phyloP scores from a whole-genome alignment of 2,888 invertebrate genomes.

The Palloptera scutellata region DNA sequence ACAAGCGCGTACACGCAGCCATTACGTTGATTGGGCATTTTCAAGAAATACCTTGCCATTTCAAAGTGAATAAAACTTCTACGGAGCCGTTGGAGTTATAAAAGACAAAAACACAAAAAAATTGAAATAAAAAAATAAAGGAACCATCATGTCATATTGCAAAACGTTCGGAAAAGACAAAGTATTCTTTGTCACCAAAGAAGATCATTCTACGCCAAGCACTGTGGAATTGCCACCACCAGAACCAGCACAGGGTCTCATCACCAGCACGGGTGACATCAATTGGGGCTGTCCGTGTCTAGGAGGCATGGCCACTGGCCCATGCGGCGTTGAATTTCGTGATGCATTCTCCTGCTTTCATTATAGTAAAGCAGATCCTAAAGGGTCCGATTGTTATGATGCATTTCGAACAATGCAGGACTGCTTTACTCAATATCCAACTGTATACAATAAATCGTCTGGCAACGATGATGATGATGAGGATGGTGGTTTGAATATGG shows the following conservation, averaged over 20 bases:
- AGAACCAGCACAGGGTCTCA: slow-evolving; percentile 80
- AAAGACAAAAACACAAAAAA: too few relatives aligned
- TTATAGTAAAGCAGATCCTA: slow-evolving; percentile 86
- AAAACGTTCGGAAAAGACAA: slow-evolving; percentile 76
- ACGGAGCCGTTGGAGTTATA: slow-evolving; percentile 43
- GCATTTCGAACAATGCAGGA: slow-evolving; percentile 89
- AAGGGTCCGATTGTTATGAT: slow-evolving; percentile 92
- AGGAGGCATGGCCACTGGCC: slow-evolving; percentile 97
- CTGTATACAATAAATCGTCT: slow-evolving; percentile 80
- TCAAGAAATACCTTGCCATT: slow-evolving; percentile 67
- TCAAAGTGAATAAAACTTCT: slow-evolving; percentile 67
- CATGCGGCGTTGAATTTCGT: slow-evolving; percentile 91
- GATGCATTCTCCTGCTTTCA: slow-evolving; percentile 96
- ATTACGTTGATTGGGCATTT: slow-evolving; percentile 67
- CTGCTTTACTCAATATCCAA: slow-evolving; percentile 88
- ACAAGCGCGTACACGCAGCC: slow-evolving; percentile 69
- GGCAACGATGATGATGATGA: slow-evolving; percentile 69
- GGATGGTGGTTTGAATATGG: slow-evolving; percentile 48
- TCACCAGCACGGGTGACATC: slow-evolving; percentile 85
- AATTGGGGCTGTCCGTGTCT: slow-evolving; percentile 98
- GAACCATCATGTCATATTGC: slow-evolving; percentile 56
- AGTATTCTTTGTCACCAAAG: slow-evolving; percentile 82
- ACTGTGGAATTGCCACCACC: slow-evolving; percentile 74
- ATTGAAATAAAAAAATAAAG: slow-evolving; percentile 6
- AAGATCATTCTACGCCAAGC: slow-evolving; percentile 79